Evolutionary conservation across 2,797 vertebrate genomes (phyloP).

Genomic region (Leptoclinus maculatus): DNA sequence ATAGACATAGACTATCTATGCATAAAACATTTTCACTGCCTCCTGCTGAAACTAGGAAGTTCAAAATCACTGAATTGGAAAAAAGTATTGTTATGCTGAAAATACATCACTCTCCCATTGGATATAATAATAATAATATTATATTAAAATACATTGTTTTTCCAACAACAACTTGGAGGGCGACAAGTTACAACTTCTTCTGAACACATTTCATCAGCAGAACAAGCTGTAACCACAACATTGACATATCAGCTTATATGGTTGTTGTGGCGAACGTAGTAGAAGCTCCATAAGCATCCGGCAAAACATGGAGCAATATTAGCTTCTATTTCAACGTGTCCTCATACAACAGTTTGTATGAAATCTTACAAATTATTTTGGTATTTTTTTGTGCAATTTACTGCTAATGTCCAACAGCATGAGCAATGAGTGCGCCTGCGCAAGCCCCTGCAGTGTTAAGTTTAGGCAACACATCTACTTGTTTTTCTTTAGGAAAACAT

Average conservation of each 20-base stretch:
- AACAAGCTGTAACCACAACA: background rate
- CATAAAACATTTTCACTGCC: constrained; percentile 54
- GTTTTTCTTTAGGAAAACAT: background rate
- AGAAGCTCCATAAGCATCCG: background rate
- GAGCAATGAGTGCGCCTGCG: too few relatives aligned
- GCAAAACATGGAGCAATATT: background rate
- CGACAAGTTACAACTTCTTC: background rate
- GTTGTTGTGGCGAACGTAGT: background rate
- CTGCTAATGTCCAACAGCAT: too few relatives aligned
- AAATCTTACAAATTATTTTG: background rate
- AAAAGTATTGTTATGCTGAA: constrained; percentile 17
- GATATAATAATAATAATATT: background rate
- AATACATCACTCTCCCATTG: constrained; percentile 17
- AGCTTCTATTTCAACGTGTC: background rate
- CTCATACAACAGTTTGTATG: background rate
- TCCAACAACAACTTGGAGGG: background rate
- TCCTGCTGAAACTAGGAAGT: constrained; percentile 22
- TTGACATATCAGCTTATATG: background rate
- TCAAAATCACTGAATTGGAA: constrained; percentile 32
- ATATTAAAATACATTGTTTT: background rate
- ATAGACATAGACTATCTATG: constrained; percentile 47
- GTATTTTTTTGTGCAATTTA: too few relatives aligned
- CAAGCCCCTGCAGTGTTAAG: too few relatives aligned
- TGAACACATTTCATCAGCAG: background rate
- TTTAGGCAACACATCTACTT: too few relatives aligned